These are phyloP conservation scores for Athalia cordata DNA, from an alignment of 2,888 invertebrate species.

Conservation along the genomic window DNA sequence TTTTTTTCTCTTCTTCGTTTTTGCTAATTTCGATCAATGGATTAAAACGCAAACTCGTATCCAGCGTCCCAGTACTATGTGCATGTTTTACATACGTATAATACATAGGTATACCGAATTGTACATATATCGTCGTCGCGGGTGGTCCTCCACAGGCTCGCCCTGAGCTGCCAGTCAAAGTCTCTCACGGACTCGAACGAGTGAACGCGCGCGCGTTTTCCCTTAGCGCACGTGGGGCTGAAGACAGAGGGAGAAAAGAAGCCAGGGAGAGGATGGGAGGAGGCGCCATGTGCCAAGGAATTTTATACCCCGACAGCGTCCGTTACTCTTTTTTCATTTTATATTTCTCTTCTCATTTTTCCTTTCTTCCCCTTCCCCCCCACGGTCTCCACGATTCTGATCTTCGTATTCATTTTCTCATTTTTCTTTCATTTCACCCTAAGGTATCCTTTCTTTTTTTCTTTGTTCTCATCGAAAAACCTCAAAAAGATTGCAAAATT, in stretches of 20 bases:
- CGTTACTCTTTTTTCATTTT: slow-evolving; percentile 7
- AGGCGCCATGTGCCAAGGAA: slow-evolving; percentile 45
- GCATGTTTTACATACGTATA: too few relatives aligned
- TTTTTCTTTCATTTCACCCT: not conserved
- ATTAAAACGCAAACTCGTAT: too few relatives aligned
- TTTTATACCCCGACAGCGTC: slow-evolving; percentile 44
- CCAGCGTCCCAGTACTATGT: too few relatives aligned
- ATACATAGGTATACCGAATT: too few relatives aligned
- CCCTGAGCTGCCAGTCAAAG: slow-evolving; percentile 62
- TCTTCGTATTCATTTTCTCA: not conserved
- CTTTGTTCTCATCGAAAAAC: not conserved
- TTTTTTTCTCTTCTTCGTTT: too few relatives aligned
- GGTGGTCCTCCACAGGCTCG: slow-evolving; percentile 60
- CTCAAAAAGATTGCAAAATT: not conserved
- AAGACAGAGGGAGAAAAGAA: not conserved
- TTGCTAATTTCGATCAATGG: too few relatives aligned
- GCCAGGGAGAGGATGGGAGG: slow-evolving; percentile 22
- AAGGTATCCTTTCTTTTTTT: not conserved
- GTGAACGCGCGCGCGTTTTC: slow-evolving; percentile 42
- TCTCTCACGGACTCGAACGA: slow-evolving; percentile 55
- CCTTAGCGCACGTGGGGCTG: slow-evolving; percentile 40
- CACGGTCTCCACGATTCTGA: not conserved
- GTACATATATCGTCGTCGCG: slow-evolving; percentile 54
- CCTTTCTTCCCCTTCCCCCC: not conserved
- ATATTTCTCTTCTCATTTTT: not conserved